Conservation (phyloP, 2,113 vertebrate genomes). For the Bombycilla garrulus region DNA sequence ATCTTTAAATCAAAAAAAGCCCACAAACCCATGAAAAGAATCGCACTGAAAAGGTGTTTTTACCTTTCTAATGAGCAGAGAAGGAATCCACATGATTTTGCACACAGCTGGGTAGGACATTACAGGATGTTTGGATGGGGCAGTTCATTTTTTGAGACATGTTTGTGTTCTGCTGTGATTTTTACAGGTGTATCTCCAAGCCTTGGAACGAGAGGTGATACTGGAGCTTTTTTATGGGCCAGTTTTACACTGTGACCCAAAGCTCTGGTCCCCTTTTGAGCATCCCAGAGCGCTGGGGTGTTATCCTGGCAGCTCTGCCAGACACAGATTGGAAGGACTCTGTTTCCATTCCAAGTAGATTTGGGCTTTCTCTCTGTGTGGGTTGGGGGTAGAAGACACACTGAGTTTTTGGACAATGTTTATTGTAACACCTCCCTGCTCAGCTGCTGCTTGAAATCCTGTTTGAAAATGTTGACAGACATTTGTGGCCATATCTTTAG, state of each 20-base stretch:
- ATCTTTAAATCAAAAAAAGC: background rate
- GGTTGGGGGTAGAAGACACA: background rate
- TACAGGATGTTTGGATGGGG: background rate
- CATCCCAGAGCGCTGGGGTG: rapidly evolving
- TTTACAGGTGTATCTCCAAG: background rate
- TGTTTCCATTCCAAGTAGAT: background rate
- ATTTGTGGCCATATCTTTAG: background rate
- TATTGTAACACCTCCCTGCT: background rate
- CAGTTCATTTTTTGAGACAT: background rate
- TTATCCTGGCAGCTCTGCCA: background rate
- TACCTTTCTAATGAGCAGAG: background rate
- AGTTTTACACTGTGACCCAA: background rate
- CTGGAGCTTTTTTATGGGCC: background rate
- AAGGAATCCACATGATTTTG: background rate
- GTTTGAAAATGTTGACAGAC: background rate
- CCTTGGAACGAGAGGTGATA: background rate
- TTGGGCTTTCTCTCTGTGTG: background rate
- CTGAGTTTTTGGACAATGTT: background rate
- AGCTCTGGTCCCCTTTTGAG: background rate
- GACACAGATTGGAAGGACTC: background rate
- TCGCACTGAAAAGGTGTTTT: background rate
- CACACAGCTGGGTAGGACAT: background rate
- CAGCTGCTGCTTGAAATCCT: background rate
- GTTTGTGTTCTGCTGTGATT: background rate
- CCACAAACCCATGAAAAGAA: background rate